These are phyloP conservation scores for Clarias fuscus DNA, from an alignment of 2,797 vertebrate species.

Conservation along the genomic window DNA sequence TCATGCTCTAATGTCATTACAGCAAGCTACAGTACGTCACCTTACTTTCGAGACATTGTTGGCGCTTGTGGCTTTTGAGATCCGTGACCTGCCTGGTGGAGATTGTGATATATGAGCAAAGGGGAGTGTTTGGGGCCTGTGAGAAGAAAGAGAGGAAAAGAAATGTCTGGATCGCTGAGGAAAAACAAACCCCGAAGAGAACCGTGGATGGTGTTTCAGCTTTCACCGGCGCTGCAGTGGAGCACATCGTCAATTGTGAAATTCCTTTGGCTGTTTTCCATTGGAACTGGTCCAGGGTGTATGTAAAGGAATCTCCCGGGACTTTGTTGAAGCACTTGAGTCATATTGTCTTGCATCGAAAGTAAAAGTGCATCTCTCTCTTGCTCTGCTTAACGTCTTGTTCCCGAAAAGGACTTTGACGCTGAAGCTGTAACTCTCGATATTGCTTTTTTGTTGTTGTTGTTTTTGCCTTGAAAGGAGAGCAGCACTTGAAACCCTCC, in stretches of 20 bases:
- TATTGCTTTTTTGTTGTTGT: not conserved
- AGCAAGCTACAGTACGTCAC: slow-evolving; percentile 66
- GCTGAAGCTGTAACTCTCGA: not conserved
- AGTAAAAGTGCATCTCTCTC: not conserved
- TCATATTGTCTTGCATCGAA: slow-evolving; percentile 41
- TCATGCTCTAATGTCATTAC: slow-evolving; percentile 64
- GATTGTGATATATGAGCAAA: slow-evolving; percentile 61
- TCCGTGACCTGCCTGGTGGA: slow-evolving; percentile 65
- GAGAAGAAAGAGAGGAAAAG: slow-evolving; percentile 66
- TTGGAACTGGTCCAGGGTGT: slow-evolving; percentile 69
- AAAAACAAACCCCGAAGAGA: slow-evolving; percentile 59
- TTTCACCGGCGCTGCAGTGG: slow-evolving; percentile 61
- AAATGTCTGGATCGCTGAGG: slow-evolving; percentile 62
- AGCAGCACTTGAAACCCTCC: slow-evolving; percentile 12
- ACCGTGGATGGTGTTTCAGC: slow-evolving; percentile 59
- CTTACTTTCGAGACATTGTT: slow-evolving; percentile 60
- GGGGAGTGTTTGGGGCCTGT: slow-evolving; percentile 67
- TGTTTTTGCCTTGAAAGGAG: not conserved
- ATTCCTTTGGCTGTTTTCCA: slow-evolving; percentile 68
- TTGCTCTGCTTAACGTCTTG: not conserved
- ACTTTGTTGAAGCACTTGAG: slow-evolving; percentile 54
- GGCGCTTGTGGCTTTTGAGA: slow-evolving; percentile 65
- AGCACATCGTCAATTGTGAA: slow-evolving; percentile 70
- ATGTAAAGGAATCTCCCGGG: slow-evolving; percentile 62
- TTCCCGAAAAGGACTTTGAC: not conserved